Evolutionary conservation across 2,113 vertebrate genomes (phyloP).

Genomic region (Camelus dromedarius): DNA sequence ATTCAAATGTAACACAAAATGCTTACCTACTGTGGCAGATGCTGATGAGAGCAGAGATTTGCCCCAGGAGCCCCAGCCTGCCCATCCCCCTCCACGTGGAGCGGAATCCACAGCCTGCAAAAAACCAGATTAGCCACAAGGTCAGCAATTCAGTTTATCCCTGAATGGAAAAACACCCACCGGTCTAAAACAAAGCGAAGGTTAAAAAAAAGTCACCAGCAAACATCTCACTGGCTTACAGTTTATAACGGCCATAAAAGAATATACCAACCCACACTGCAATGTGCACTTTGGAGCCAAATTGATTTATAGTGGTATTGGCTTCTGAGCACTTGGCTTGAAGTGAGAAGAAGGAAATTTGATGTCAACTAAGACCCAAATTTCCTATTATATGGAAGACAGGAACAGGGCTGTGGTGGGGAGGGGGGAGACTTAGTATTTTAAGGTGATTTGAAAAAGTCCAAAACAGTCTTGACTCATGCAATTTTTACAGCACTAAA

Average conservation of each 20-base stretch:
- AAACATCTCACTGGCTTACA: neutral
- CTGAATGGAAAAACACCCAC: neutral
- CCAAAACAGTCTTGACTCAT: neutral
- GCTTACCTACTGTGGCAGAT: slow-evolving; percentile 94
- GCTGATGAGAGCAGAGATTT: slow-evolving; percentile 95
- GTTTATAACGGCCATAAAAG: slow-evolving; percentile 47
- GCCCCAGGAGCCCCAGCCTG: slow-evolving; percentile 96
- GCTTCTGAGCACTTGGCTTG: neutral
- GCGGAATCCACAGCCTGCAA: slow-evolving; percentile 78
- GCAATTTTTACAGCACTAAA: neutral
- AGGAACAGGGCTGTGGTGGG: neutral
- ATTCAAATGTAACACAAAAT: neutral
- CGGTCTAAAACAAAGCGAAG: slow-evolving; percentile 38
- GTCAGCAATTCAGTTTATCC: slow-evolving; percentile 46
- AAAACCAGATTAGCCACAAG: slow-evolving; percentile 61
- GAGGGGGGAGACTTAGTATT: neutral
- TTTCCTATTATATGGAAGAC: neutral
- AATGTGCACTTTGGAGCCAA: slow-evolving; percentile 46
- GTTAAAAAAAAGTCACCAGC: neutral
- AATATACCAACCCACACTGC: neutral
- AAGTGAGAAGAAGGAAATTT: neutral
- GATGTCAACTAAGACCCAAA: neutral
- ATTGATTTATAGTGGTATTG: neutral
- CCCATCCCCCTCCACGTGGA: slow-evolving; percentile 85
- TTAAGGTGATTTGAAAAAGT: neutral